Evolutionary conservation across 2,797 vertebrate species (phyloP).

Genomic region (Distichodus sexfasciatus): DNA sequence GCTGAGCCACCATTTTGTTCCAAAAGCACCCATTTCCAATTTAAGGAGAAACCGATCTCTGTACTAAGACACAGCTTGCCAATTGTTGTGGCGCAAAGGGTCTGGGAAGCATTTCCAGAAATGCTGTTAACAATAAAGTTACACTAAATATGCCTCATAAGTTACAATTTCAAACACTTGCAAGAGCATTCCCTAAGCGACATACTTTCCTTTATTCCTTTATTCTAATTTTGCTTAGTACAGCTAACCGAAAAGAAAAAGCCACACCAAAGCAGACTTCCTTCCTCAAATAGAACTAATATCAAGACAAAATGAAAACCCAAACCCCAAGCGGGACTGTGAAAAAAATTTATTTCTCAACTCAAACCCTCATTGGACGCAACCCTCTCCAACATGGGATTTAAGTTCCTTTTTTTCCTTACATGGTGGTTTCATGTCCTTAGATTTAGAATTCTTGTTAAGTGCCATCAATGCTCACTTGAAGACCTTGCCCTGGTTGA

Average conservation of each 20-base stretch:
- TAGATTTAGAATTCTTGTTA: slow-evolving; percentile 50
- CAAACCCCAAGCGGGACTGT: slow-evolving; percentile 53
- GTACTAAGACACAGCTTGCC: neutral
- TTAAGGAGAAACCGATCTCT: neutral
- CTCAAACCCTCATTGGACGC: slow-evolving; percentile 61
- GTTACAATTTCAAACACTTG: no score
- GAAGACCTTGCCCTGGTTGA: slow-evolving; percentile 92
- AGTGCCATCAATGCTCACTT: slow-evolving; percentile 70
- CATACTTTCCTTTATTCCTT: neutral
- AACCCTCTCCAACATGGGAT: slow-evolving; percentile 58
- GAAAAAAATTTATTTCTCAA: slow-evolving; percentile 72
- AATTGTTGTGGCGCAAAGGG: neutral
- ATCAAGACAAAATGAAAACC: neutral
- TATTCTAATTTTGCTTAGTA: neutral
- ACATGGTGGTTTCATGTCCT: slow-evolving; percentile 63
- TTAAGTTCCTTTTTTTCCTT: slow-evolving; percentile 57
- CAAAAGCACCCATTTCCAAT: neutral
- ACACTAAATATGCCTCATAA: no score
- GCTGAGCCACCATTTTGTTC: slow-evolving; percentile 41
- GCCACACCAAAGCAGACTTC: no score
- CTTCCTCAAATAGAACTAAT: neutral
- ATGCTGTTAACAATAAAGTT: no score
- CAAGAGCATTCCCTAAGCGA: no score
- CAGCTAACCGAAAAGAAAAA: no score
- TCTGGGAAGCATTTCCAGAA: no score